Evolutionary conservation across 1,140 invertebrate genomes (phyloP).

Genomic region (Drosophila bocki): DNA sequence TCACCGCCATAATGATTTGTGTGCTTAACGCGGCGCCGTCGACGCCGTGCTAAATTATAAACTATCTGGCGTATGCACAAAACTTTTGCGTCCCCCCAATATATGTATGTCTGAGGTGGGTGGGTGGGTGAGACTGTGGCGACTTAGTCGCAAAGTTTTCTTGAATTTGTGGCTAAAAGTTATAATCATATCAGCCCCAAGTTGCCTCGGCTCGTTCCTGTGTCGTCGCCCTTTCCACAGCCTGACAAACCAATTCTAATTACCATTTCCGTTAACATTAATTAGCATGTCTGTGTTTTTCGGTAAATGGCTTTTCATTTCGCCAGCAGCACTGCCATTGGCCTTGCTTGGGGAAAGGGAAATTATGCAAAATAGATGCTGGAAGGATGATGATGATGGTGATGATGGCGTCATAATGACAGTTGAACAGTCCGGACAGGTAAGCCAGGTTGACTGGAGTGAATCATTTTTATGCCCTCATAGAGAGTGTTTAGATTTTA

Average conservation of each 20-base stretch:
- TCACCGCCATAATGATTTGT: constrained; percentile 79
- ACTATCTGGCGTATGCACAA: constrained; percentile 65
- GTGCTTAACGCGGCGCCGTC: constrained; percentile 70
- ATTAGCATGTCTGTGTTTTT: constrained; percentile 79
- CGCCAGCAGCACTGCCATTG: constrained; percentile 45
- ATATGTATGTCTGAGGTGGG: constrained; percentile 42
- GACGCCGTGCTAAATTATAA: constrained; percentile 75
- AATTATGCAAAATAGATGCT: constrained; percentile 60
- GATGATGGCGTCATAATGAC: constrained; percentile 35
- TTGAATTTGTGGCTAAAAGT: constrained; percentile 75
- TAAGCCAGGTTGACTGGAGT: constrained; percentile 19
- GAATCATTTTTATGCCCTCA: constrained; percentile 3
- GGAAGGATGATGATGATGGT: constrained; percentile 9
- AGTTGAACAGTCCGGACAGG: constrained; percentile 38
- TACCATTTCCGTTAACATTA: constrained; percentile 81
- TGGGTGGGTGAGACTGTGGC: constrained; percentile 24
- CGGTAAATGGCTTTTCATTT: constrained; percentile 74
- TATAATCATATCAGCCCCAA: constrained; percentile 72
- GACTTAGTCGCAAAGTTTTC: constrained; percentile 71
- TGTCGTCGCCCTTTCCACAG: constrained; percentile 18
- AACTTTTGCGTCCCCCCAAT: constrained; percentile 56
- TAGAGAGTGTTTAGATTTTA: background rate
- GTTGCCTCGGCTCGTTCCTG: constrained; percentile 11
- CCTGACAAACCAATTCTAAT: constrained; percentile 68
- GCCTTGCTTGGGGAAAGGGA: constrained; percentile 30